A percentile compares a stretch with the other conserved stretches of the same genome.
Conservation (phyloP, 1,140 invertebrate genomes). For the Coptotermes formosanus region DNA sequence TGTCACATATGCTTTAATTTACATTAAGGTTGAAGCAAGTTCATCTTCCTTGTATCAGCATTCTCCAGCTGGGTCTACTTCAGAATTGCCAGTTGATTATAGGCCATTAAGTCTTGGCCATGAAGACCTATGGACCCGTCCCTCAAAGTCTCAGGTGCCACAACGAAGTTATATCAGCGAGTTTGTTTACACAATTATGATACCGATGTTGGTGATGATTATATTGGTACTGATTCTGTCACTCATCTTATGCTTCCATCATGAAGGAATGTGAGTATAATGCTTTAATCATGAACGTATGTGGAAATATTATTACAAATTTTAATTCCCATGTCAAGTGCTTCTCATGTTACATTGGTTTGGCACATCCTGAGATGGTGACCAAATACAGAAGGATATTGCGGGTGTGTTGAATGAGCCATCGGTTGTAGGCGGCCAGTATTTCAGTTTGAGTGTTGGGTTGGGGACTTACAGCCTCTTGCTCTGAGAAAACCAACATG, state of each 20-base stretch:
- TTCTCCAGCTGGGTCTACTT: not conserved
- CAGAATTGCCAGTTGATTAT: not conserved
- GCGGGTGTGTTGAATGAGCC: too few species aligned
- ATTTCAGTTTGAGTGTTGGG: too few species aligned
- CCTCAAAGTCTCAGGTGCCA: constrained; percentile 60
- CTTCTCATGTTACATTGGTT: too few species aligned
- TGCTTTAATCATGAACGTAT: not conserved
- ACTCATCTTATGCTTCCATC: constrained; percentile 72
- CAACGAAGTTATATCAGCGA: constrained; percentile 68
- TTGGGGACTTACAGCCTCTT: too few species aligned
- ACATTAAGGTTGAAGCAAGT: constrained; percentile 13
- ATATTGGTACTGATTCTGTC: constrained; percentile 65
- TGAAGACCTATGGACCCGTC: constrained; percentile 52
- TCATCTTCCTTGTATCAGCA: constrained; percentile 15
- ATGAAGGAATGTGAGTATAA: constrained; percentile 72
- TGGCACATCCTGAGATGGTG: too few species aligned
- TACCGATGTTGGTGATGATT: constrained; percentile 66
- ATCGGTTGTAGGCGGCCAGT: too few species aligned
- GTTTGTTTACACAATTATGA: constrained; percentile 66
- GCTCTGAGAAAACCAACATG: too few species aligned
- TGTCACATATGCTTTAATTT: not conserved
- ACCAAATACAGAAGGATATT: too few species aligned
- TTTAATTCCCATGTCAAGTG: not conserved
- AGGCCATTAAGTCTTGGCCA: not conserved
- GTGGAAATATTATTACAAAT: not conserved